phyloP scores from a whole-genome alignment of 2,113 vertebrate genomes.

The Hypomesus transpacificus region DNA sequence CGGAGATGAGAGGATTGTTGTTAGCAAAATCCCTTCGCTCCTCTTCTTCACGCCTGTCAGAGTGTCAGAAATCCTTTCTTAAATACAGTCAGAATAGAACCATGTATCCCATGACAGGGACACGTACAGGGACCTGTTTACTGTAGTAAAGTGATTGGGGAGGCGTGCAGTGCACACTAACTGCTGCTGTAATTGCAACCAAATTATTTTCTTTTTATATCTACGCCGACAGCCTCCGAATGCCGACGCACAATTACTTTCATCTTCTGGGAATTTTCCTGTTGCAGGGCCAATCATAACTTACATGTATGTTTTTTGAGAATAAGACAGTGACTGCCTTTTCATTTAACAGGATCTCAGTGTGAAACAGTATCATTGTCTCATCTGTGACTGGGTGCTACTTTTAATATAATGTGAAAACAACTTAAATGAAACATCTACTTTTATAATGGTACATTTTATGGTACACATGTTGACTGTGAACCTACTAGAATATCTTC shows the following conservation, averaged over 20 bases:
- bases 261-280: neutral
- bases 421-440: no score
- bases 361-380: no score
- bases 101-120: neutral
- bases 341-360: no score
- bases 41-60: constrained; percentile 17
- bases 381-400: no score
- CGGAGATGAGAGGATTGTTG: constrained; percentile 19
- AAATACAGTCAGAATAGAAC: constrained; percentile 9
- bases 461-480: neutral
- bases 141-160: neutral
- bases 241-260: neutral
- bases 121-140: no score
- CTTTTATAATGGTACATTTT: neutral
- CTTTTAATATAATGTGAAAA: no score
- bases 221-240: neutral
- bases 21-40: constrained; percentile 16
- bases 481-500: constrained; percentile 1
- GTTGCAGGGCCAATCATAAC: neutral
- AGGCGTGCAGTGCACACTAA: neutral
- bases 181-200: constrained; percentile 2
- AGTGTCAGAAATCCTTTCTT: constrained; percentile 18
- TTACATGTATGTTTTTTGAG: no score
- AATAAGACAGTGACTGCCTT: no score
- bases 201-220: neutral